phyloP scores from a whole-genome alignment of 2,113 vertebrate genomes.

The Poecile atricapillus region DNA sequence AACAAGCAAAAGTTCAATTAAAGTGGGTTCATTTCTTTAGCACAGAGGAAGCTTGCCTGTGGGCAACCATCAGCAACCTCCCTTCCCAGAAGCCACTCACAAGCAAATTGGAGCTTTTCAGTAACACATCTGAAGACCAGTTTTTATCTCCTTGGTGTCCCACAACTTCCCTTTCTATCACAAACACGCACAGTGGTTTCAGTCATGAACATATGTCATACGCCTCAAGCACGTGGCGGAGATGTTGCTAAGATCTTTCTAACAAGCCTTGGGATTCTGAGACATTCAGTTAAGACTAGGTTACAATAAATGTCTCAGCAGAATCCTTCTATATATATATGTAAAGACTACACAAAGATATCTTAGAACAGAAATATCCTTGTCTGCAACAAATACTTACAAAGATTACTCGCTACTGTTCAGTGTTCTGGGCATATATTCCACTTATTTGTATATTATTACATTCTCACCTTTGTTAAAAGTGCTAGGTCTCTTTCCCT shows the following conservation, averaged over 20 bases:
- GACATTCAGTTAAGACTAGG: not conserved
- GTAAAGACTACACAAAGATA: not conserved
- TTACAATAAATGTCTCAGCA: not conserved
- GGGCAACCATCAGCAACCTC: not conserved
- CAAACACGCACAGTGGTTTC: not conserved
- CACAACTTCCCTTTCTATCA: not conserved
- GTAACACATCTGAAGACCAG: not conserved
- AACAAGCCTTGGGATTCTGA: not conserved
- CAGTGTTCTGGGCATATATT: not conserved
- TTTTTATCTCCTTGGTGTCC: not conserved
- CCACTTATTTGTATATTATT: not conserved
- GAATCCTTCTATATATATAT: not conserved
- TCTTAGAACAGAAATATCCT: not conserved
- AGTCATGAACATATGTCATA: not conserved
- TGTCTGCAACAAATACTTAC: not conserved
- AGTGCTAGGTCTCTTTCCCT: slow-evolving; percentile 84
- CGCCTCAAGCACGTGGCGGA: accelerated
- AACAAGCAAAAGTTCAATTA: not conserved
- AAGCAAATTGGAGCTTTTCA: not conserved
- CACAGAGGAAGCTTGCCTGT: not conserved
- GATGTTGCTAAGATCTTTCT: not conserved
- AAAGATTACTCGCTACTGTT: not conserved
- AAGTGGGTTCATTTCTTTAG: not conserved
- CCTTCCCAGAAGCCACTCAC: not conserved
- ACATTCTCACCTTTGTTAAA: slow-evolving; percentile 83